Percentiles rank a stretch among this genome's conserved stretches.
phyloP scores from a whole-genome alignment of 2,113 vertebrate genomes.

The Bufo gargarizans region DNA sequence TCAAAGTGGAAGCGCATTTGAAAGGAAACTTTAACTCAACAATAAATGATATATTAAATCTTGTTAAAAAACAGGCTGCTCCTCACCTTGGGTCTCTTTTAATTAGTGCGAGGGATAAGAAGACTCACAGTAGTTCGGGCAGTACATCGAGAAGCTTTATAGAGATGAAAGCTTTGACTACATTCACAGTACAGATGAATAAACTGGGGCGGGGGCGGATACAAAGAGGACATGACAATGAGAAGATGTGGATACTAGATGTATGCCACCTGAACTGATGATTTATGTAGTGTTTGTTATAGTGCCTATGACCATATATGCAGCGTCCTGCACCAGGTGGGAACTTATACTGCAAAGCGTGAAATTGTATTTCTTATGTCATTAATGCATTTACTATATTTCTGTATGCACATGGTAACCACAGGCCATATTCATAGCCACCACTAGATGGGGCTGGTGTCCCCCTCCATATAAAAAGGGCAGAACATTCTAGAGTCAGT shows the following conservation, averaged over 20 bases:
- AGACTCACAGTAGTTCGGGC: neutral
- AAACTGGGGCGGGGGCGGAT: neutral
- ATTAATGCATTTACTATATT: too few relatives aligned
- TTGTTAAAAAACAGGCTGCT: constrained; percentile 48
- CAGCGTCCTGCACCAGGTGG: too few relatives aligned
- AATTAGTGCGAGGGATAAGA: constrained; percentile 37
- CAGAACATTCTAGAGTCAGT: too few relatives aligned
- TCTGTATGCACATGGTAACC: too few relatives aligned
- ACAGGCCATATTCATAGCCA: too few relatives aligned
- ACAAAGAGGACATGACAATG: neutral
- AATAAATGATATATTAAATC: constrained; percentile 56
- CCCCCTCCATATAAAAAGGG: too few relatives aligned
- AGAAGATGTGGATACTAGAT: neutral
- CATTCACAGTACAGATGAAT: neutral
- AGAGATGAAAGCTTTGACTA: constrained; percentile 24
- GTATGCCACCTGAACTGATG: neutral
- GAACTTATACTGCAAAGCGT: too few relatives aligned
- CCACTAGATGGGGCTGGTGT: too few relatives aligned
- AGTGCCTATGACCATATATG: too few relatives aligned
- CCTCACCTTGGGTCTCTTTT: constrained; percentile 39
- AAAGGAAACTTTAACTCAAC: constrained; percentile 56
- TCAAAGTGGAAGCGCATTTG: constrained; percentile 43
- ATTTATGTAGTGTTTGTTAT: neutral
- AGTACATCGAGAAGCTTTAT: neutral
- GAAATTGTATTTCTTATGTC: too few relatives aligned